phyloP scores from a whole-genome alignment of 1,140 invertebrate species.

The Drosophila obscura region DNA sequence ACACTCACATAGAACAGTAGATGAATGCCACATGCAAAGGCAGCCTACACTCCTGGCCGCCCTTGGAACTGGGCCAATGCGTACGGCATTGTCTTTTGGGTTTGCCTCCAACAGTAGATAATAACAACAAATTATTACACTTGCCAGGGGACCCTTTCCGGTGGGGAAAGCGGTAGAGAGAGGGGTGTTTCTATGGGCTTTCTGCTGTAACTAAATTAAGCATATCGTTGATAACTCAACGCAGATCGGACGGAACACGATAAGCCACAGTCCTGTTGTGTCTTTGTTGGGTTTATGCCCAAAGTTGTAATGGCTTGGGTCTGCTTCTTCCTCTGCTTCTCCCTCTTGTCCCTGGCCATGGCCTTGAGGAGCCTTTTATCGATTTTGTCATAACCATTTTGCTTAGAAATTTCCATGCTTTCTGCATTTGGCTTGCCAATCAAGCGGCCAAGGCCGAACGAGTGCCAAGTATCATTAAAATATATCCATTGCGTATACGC shows the following conservation, averaged over 20 bases:
- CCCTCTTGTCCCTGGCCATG: background rate
- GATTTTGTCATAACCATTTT: slow-evolving; percentile 53
- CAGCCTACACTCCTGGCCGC: slow-evolving; percentile 7
- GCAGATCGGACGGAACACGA: slow-evolving; percentile 67
- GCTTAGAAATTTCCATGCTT: slow-evolving; percentile 24
- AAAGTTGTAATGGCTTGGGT: slow-evolving; percentile 15
- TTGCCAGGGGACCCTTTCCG: slow-evolving; percentile 42
- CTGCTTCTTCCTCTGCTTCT: background rate
- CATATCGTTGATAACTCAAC: slow-evolving; percentile 58
- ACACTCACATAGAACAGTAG: slow-evolving; percentile 25
- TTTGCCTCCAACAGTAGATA: slow-evolving; percentile 39
- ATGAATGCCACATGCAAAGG: slow-evolving; percentile 66
- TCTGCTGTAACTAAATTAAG: slow-evolving; percentile 62
- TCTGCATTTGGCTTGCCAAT: slow-evolving; percentile 43
- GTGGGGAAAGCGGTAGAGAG: background rate
- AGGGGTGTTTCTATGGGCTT: background rate
- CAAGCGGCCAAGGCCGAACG: background rate
- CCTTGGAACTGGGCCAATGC: slow-evolving; percentile 76
- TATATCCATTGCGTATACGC: background rate
- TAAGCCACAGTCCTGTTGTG: slow-evolving; percentile 29
- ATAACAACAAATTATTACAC: slow-evolving; percentile 66
- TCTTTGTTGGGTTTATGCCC: slow-evolving; percentile 11
- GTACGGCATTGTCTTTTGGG: slow-evolving; percentile 63
- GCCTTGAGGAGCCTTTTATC: slow-evolving; percentile 41
- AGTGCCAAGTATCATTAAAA: slow-evolving; percentile 24